Evolutionary conservation across 2,888 invertebrate species (phyloP), one percentile per base, ranked within the genome.

Genomic region (Acanthococcus lagerstroemiae): DNA sequence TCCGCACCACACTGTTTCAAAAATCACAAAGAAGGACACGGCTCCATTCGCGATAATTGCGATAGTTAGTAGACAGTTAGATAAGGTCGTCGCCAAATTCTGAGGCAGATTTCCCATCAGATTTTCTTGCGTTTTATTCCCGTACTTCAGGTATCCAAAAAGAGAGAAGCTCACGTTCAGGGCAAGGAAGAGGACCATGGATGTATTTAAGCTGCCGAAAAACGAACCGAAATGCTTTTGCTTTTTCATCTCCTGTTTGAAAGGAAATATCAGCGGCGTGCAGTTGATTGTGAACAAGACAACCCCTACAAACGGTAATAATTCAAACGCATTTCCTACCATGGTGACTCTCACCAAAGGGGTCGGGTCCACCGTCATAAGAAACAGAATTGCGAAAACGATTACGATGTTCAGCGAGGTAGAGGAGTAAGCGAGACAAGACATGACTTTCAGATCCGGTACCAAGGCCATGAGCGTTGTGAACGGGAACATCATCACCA

Each of bases 1-100:
- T 19, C 22, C 58, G 25, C 5, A 24, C 58, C 58, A 58, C 19
- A 58, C 44, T 2, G 46, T 58, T 25, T 58, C 24, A 26, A 58
- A 46, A 2, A 58, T 46, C 7, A 37, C 37, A n/a, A 37, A 37
- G n/a, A 37, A 37, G 12, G n/a, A 15, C 12, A 37, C 12, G 12
- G 37, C 37, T 15, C n/a, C n/a, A 3, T n/a, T 37, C 12, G 12
- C 12, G 12, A 37, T 37, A 2, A 37, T 15, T 37, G 37, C n/a
- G 12, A 9, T n/a, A 37, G 37, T 37, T 9, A 37, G 37, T n/a
- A 37, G 12, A 9, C 12, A 15, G 37, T 37, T 37, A 15, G 37
- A 37, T 37, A 37, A 1, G 3, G n/a, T 37, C 12, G n/a, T n/a
- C 12, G n/a, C 12, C 37, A n/a, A 15, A 1, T 9, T 37, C n/a